phyloP scores from a whole-genome alignment of 2,797 vertebrate genomes.

The Myotis planiceps region DNA sequence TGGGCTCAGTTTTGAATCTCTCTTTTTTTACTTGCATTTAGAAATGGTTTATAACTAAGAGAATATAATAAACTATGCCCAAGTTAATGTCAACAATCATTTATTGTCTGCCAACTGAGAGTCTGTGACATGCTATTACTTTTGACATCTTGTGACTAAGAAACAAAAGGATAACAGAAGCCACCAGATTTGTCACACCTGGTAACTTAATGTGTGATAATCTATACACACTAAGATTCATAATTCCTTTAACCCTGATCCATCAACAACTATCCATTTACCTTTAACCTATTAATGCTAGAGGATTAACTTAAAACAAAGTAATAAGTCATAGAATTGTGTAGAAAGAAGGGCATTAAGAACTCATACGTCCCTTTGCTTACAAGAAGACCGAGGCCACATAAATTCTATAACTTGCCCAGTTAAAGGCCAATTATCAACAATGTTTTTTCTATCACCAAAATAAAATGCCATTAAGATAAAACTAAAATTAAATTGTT shows the following conservation, averaged over 20 bases:
- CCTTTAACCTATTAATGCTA: slow-evolving; percentile 1
- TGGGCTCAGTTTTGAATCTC: background rate
- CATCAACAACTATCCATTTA: background rate
- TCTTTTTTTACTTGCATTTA: background rate
- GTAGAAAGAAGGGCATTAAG: slow-evolving; percentile 13
- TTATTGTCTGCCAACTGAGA: background rate
- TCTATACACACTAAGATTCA: background rate
- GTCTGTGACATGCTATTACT: background rate
- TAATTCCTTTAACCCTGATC: background rate
- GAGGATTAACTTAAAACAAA: slow-evolving; percentile 48
- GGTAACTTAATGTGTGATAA: slow-evolving; percentile 10
- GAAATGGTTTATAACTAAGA: slow-evolving; percentile 47
- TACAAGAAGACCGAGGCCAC: background rate
- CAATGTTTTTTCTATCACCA: background rate
- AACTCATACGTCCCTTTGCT: background rate
- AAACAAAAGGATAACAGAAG: slow-evolving; percentile 38
- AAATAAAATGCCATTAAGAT: slow-evolving; percentile 27
- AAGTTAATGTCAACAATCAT: slow-evolving; percentile 3
- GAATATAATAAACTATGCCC: background rate
- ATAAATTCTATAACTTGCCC: background rate
- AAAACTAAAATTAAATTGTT: slow-evolving; percentile 51
- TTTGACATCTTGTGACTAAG: background rate
- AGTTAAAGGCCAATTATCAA: background rate
- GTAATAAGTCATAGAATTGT: background rate
- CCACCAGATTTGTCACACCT: background rate